phyloP scores from a whole-genome alignment of 2,113 vertebrate species.

The Saguinus imperator region DNA sequence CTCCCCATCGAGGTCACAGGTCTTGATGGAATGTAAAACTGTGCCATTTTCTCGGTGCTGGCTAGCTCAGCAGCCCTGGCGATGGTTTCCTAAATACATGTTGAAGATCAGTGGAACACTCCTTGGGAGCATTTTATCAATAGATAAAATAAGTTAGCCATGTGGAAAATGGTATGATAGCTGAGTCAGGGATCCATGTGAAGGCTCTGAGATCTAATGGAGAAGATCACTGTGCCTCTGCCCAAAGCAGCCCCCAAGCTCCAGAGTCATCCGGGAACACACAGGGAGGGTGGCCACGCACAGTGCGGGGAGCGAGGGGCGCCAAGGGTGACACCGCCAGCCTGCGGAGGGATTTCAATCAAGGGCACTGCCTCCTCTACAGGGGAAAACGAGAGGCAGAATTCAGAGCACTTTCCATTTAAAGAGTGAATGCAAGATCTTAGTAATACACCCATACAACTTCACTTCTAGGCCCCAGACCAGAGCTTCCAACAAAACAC shows the following conservation, averaged over 20 bases:
- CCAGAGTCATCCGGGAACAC: accelerated
- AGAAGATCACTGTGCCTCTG: not conserved
- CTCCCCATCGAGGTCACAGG: not conserved
- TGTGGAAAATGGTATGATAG: not conserved
- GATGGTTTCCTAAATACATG: not conserved
- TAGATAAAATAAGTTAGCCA: not conserved
- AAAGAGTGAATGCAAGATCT: not conserved
- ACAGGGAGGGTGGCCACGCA: too few species aligned
- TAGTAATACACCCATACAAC: accelerated
- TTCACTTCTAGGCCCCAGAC: not conserved
- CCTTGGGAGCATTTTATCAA: not conserved
- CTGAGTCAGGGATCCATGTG: not conserved
- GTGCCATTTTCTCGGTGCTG: accelerated
- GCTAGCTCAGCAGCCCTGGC: not conserved
- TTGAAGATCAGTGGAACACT: not conserved
- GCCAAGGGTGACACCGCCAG: not conserved
- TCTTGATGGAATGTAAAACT: too few species aligned
- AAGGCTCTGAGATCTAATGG: not conserved
- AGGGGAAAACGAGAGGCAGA: not conserved
- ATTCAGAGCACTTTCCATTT: not conserved
- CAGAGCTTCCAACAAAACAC: not conserved
- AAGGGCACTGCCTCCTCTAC: not conserved
- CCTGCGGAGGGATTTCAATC: not conserved
- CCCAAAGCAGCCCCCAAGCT: not conserved
- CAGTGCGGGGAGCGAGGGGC: accelerated